Base-by-base conservation (phyloP, 2,888 invertebrate species). In the Colletes collaris region DNA sequence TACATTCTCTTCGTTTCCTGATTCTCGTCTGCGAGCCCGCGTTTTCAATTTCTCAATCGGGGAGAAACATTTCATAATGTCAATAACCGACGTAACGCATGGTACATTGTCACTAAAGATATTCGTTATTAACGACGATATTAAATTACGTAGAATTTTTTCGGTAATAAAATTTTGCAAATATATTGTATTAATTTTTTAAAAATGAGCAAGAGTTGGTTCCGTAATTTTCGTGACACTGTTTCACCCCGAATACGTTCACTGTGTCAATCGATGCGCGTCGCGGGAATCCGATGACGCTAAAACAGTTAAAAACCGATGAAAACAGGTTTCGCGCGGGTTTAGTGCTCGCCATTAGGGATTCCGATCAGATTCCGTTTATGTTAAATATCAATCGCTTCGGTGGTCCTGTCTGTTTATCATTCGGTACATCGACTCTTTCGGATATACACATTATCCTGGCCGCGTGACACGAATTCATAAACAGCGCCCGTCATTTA, bases 381-480 rank as follows among this genome's bases (percentile, higher is more conserved):
- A 46, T 37, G 56, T 65, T 73, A 65, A 77, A 78, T 70, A 71
- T 64, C 70, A 19, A 59, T 74, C 59, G 8, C 67, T 1, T 5
- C 10, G 72, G 76, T 81, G 71, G 71, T 65, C 64, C 16, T n/a
- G 40, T 11, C 64, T 65, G n/a, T 58, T 81, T 71, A 49, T 67
- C 16, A 79, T 75, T 79, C 81, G n/a, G n/a, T 27, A n/a, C 16
- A 62, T 53, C 19, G 27, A 19, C 2, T 35, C 37, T 13, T 67
- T 53, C 53, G 2, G 50, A 44, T 63, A 46, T 46, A 16, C 46
- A 74, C 55, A 79, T 81, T 71, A 68, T 68, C 46, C n/a, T 1
- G 11, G 3, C 13, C 16, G 8, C 46, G 75, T 56, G 71, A 55
- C 19, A 50, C 13, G 74, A 73, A 70, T 81, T 63, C 40, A 8